A percentile compares a stretch with the other conserved stretches of the same genome.
Conservation (phyloP, 2,888 invertebrate species). For the Lomographa bimaculata region DNA sequence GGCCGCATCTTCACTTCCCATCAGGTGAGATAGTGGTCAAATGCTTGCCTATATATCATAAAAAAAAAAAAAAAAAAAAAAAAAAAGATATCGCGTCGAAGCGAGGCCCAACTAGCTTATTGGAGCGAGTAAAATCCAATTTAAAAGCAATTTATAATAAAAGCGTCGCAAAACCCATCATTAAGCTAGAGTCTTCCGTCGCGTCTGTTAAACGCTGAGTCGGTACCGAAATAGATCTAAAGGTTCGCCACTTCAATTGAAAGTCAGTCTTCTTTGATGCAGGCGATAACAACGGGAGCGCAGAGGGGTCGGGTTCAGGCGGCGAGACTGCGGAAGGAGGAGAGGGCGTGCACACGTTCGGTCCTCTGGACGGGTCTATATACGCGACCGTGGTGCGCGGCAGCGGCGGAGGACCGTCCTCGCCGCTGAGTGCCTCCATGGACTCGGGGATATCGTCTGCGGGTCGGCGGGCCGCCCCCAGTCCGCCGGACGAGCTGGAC, state of each 20-base stretch:
- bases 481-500: constrained; percentile 88
- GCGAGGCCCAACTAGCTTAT: constrained; percentile 48
- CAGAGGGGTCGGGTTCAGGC: constrained; percentile 73
- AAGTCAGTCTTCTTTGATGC: constrained; percentile 40
- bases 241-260: constrained; percentile 15
- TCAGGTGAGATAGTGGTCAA: no score
- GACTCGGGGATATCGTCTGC: constrained; percentile 95
- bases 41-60: no score
- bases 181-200: no score
- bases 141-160: constrained; percentile 65
- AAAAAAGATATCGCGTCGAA: constrained; percentile 13
- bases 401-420: constrained; percentile 71
- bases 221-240: constrained; percentile 3
- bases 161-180: constrained; percentile 51
- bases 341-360: constrained; percentile 87
- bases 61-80: no score
- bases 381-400: constrained; percentile 88
- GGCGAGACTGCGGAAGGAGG: constrained; percentile 72
- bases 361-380: constrained; percentile 94
- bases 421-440: constrained; percentile 93
- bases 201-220: no score
- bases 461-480: constrained; percentile 83
- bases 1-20: no score
- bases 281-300: constrained; percentile 84
- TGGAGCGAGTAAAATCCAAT: constrained; percentile 66